Evolutionary conservation across 2,113 vertebrate species (phyloP), one percentile per base, ranked within the genome.

Genomic region (Zosterops japonicus): DNA sequence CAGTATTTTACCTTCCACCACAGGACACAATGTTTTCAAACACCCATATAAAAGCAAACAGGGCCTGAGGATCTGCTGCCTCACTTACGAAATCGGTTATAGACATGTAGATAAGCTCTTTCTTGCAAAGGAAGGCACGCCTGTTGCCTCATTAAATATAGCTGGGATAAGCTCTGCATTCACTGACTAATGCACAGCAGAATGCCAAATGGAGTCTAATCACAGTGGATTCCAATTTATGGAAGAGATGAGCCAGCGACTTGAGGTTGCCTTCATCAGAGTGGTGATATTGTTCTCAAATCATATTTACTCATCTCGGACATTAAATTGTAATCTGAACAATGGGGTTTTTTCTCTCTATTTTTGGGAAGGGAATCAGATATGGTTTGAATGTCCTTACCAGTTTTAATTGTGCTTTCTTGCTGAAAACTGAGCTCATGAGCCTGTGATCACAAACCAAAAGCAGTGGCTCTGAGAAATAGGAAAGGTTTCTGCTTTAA

Each of bases 261-360:
- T 97, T 93, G 63, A 95, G 81, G 90, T 91, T 92, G 88, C 90
- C 94, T 91, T 96, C 95, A 95, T 97, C 89, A 94, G 81, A 97
- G 94, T 95, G 94, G 91, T 96, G 96, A 97, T 97, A 94, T 50
- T 97, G 94, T 96, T 83, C 21, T 97, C 97, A 96, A 96, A 93
- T 95, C 90, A 82, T 94, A 97, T 92, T 97, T 96, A 94, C 91
- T 96, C 61, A 74, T 89, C 79, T 89, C 93, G 97, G 68, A 68
- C 95, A 83, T 90, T 79, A 92, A 92, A 92, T 90, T 88, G 79
- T 63, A 82, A 82, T 67, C 83, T 57, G 77, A 87, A 81, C 60
- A 83, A 60, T 53, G 39, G 39, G 12, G 39, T 14, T 10, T 49
- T 75, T 92, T 90, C 94, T 89, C 71, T 95, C 46, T 75, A 56